Conservation (phyloP, 1,140 invertebrate genomes). For the Agrilus planipennis region DNA sequence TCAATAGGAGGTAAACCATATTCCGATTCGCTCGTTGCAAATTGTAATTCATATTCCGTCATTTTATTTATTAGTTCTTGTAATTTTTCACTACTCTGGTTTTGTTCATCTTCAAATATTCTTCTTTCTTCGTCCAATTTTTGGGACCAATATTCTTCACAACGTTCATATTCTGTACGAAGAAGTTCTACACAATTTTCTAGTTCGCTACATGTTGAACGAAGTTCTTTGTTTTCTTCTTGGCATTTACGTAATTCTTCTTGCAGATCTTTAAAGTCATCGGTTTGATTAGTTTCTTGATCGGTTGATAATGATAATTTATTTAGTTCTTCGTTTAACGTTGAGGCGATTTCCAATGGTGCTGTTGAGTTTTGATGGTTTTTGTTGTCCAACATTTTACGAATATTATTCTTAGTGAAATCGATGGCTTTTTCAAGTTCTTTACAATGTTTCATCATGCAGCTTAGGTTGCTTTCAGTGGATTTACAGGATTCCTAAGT, state of each 20-base stretch:
- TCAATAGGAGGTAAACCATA: slow-evolving; percentile 58
- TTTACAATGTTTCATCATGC: not conserved
- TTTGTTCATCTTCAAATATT: slow-evolving; percentile 62
- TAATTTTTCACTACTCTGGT: slow-evolving; percentile 64
- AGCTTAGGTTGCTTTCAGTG: slow-evolving; percentile 3
- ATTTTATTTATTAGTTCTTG: slow-evolving; percentile 60
- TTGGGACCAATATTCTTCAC: slow-evolving; percentile 70
- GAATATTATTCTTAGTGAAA: not conserved
- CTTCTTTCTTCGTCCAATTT: slow-evolving; percentile 69
- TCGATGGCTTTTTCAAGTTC: slow-evolving; percentile 1
- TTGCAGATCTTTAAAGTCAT: slow-evolving; percentile 2
- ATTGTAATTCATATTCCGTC: slow-evolving; percentile 68
- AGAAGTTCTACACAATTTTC: slow-evolving; percentile 61
- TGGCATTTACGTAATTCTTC: slow-evolving; percentile 18
- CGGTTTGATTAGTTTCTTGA: slow-evolving; percentile 7
- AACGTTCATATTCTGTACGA: slow-evolving; percentile 63
- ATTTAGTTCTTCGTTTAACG: too few relatives aligned
- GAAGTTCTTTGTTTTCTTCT: slow-evolving; percentile 38
- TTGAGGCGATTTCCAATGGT: too few relatives aligned
- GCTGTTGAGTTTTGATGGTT: too few relatives aligned
- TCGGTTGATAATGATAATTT: too few relatives aligned
- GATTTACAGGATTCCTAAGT: not conserved
- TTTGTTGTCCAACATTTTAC: too few relatives aligned
- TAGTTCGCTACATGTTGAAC: slow-evolving; percentile 48
- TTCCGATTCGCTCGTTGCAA: slow-evolving; percentile 38